These are phyloP conservation scores for Pseudois nayaur DNA, from an alignment of 2,113 vertebrate species.

Conservation along the genomic window DNA sequence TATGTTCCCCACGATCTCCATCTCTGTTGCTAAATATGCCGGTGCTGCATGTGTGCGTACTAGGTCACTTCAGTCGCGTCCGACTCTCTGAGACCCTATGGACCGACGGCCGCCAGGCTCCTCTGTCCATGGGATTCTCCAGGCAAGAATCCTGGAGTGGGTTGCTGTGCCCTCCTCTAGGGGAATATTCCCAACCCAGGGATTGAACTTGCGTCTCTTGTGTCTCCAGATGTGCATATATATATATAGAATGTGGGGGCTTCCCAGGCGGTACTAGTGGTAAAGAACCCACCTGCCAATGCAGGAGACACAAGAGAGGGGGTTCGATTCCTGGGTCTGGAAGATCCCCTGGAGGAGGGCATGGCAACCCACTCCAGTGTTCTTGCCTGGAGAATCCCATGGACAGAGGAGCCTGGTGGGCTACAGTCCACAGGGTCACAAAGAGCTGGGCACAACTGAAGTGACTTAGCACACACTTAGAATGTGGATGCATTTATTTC, in stretches of 20 bases:
- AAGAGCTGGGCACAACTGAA: neutral
- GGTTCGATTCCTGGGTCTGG: neutral
- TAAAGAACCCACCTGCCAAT: neutral
- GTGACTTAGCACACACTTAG: neutral
- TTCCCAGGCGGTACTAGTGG: neutral
- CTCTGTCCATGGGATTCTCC: neutral
- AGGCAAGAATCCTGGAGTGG: neutral
- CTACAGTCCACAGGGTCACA: neutral
- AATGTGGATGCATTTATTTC: neutral
- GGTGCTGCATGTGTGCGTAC: fast-evolving
- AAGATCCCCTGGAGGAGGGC: neutral
- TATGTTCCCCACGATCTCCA: neutral
- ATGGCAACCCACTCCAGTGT: neutral
- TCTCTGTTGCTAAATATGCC: neutral
- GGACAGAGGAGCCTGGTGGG: neutral
- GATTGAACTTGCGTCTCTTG: neutral
- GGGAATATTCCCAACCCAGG: neutral
- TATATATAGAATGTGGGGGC: neutral
- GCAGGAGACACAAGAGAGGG: neutral
- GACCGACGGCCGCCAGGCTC: neutral
- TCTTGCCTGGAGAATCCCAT: neutral
- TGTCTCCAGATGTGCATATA: neutral
- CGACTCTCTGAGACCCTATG: neutral
- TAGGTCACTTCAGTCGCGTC: neutral
- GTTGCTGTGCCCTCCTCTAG: neutral